Evolutionary conservation across 2,888 invertebrate genomes (phyloP).

Genomic region (Amphiduros pacificus): DNA sequence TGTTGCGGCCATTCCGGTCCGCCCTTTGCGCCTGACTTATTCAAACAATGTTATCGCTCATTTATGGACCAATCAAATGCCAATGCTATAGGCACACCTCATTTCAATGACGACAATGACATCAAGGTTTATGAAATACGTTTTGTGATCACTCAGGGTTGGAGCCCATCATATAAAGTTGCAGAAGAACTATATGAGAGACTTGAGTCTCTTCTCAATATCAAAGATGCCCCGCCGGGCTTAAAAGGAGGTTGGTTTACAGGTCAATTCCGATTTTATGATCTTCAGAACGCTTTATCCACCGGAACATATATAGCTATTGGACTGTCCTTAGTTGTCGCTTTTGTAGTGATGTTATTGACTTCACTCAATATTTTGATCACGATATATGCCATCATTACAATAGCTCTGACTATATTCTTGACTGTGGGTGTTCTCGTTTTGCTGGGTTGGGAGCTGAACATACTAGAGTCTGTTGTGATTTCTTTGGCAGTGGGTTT

Average conservation of each 20-base stretch:
- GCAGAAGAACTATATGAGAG: conserved; percentile 74
- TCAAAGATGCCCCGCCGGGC: conserved; percentile 71
- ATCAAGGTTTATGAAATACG: conserved; percentile 14
- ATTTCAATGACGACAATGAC: conserved; percentile 8
- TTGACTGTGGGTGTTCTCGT: conserved; percentile 71
- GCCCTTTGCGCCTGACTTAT: neutral
- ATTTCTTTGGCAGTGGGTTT: conserved; percentile 88
- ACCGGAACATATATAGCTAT: conserved; percentile 80
- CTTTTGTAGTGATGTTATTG: conserved; percentile 77
- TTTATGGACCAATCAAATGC: too few species aligned
- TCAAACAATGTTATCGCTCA: neutral
- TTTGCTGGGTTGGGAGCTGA: conserved; percentile 78
- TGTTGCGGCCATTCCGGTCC: too few species aligned
- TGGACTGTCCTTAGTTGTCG: conserved; percentile 73
- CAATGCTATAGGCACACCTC: neutral
- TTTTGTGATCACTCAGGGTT: conserved; percentile 59
- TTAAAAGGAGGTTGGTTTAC: conserved; percentile 70
- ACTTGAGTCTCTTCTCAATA: conserved; percentile 74
- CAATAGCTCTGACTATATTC: conserved; percentile 81
- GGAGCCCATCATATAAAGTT: conserved; percentile 70
- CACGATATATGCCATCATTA: conserved; percentile 79
- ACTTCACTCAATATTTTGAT: conserved; percentile 82
- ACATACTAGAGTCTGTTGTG: conserved; percentile 89
- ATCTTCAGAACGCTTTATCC: conserved; percentile 81
- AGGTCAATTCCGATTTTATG: conserved; percentile 75